Conservation (phyloP, 2,888 invertebrate genomes). For the Spodoptera exigua region DNA sequence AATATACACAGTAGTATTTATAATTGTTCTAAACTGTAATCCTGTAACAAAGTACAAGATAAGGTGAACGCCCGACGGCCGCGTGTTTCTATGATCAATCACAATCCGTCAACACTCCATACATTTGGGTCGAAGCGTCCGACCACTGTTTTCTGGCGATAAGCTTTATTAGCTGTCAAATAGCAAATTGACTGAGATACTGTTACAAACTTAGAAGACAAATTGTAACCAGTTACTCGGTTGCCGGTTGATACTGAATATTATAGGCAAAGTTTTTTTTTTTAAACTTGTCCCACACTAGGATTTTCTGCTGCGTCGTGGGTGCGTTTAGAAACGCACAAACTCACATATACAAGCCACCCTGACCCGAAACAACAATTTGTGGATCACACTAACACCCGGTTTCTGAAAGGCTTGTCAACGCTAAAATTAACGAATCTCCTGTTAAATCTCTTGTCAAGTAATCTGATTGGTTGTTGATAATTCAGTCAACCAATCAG, state of each 20-base stretch:
- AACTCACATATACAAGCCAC: no score
- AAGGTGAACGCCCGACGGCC: background rate
- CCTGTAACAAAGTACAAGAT: slow-evolving; percentile 3
- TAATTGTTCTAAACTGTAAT: background rate
- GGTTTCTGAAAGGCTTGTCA: no score
- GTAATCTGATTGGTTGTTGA: no score
- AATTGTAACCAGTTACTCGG: slow-evolving; percentile 28
- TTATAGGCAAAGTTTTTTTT: slow-evolving; percentile 19
- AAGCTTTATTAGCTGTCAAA: slow-evolving; percentile 63
- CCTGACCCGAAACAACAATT: no score
- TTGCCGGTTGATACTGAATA: slow-evolving; percentile 16
- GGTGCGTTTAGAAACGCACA: no score
- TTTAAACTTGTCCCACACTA: background rate
- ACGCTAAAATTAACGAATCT: no score
- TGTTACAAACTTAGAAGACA: slow-evolving; percentile 55
- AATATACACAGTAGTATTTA: no score
- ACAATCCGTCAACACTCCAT: slow-evolving; percentile 9
- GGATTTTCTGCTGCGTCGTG: no score
- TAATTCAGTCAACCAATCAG: no score
- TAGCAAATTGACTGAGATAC: slow-evolving; percentile 61
- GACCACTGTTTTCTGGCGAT: slow-evolving; percentile 47
- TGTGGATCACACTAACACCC: no score
- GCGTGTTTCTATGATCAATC: slow-evolving; percentile 19
- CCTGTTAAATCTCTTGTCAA: no score
- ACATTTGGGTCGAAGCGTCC: background rate